Base-by-base conservation (phyloP, 2,113 vertebrate species). In the Melospiza melodia region DNA sequence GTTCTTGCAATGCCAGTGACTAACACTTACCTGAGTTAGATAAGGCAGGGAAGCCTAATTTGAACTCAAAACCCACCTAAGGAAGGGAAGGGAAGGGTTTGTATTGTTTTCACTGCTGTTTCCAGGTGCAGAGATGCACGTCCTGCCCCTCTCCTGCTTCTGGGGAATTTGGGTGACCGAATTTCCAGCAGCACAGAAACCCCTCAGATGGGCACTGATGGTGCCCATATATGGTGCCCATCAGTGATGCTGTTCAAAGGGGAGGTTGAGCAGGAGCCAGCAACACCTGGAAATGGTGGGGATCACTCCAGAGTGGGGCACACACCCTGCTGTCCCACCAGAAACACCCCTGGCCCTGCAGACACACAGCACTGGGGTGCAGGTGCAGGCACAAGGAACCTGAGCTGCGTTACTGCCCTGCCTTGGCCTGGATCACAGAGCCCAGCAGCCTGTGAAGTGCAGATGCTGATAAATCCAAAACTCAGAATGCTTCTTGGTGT, bases 301-400 rank as follows among this genome's bases (percentile, higher is more conserved):
- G 37, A 63, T 62, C 21, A 3, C 35, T 46, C 1, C 3, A 35
- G 41, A 30, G 37, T 52, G 17, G 20, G 46, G 30, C 31, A 35
- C 20, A 11, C 13, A 9, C 12, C 22, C 28, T 21, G 5, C 54
- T 37, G 18, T 13, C 24, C 61, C 58, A 1, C 18, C 5, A 48
- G n/a, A 5, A 65, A 1, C 55, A 43, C 8, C 27, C 0, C 0
- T 14, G 67, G 59, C 49, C 66, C 76, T 13, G 1, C 51, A 77
- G 28, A n/a, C 41, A 23, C 44, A 2, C 11, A 61, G 6, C 13
- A 9, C 39, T 1, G 0, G 2, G 57, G 6, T 19, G 24, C 39
- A 65, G 57, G 6, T 19, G 24, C 39, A 61, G 49, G 72, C 28
- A 48, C 5, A 41, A 33, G 14, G 14, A 44, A 27, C 2, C 49